Evolutionary conservation across 1,140 invertebrate species (phyloP), one percentile per base, ranked within the genome.

Genomic region (Drosophila pachea): DNA sequence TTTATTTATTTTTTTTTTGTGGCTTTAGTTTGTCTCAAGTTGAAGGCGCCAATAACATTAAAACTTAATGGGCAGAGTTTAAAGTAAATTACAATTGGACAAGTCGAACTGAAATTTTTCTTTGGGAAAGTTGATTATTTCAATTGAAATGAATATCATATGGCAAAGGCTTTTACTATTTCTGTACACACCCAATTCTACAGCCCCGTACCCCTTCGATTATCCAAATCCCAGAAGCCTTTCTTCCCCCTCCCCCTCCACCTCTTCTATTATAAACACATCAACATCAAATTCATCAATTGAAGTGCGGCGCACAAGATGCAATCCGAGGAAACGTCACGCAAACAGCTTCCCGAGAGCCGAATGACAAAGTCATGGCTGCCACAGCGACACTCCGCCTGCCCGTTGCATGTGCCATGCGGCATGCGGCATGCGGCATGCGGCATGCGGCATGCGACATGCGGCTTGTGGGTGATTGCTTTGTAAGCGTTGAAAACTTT

Each of bases 1-100:
- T n/a, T n/a, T n/a, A n/a, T n/a, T n/a, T n/a, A n/a, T n/a, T n/a
- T n/a, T n/a, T n/a, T n/a, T n/a, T n/a, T n/a, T 38, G 35, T 35
- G 22, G 45, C 31, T 47, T 58, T 58, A 52, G 16, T 54, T 49
- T 35, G 43, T 61, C 62, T 78, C 78, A 82, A 82, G 78, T 82
- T 82, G 66, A 82, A 82, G 78, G 78, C 78, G 78, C 66, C 81
- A 74, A 82, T 82, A 83, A 78, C 68, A 71, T 78, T 77, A 76
- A 74, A 49, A 22, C 38, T 66, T 66, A 61, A 61, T 38, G 36
- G 45, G 31, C 59, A 40, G 14, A 40, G 53, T 22, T 70, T 54
- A 66, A 71, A 74, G 68, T 68, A 63, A 74, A 58, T 45, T 48
- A 52, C 61, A 64, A 64, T 64, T 48, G 22, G 52, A 48, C 47